phyloP scores from a whole-genome alignment of 2,888 invertebrate genomes.

The Hirtodrosophila confusa region DNA sequence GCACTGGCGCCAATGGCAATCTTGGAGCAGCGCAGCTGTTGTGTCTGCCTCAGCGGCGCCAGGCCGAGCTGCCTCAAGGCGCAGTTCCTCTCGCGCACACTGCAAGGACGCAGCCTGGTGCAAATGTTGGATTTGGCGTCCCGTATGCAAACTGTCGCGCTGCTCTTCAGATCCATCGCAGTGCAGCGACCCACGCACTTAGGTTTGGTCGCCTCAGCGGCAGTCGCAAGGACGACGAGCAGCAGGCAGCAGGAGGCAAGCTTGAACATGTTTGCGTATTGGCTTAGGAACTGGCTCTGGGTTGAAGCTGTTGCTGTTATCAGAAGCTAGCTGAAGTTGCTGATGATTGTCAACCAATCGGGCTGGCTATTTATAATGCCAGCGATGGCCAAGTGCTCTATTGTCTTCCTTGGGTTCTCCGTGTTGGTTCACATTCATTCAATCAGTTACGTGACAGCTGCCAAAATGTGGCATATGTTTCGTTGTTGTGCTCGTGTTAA shows the following conservation, averaged over 20 bases:
- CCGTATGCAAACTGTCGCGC: constrained; percentile 49
- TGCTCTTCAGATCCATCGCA: constrained; percentile 30
- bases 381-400: neutral
- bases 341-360: constrained; percentile 24
- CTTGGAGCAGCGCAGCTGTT: constrained; percentile 31
- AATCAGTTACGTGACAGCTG: too few relatives aligned
- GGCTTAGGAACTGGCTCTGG: constrained; percentile 6
- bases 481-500: too few relatives aligned
- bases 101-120: constrained; percentile 59
- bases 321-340: constrained; percentile 23
- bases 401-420: constrained; percentile 1
- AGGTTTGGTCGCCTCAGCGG: constrained; percentile 24
- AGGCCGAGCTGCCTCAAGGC: constrained; percentile 20
- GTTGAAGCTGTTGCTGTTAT: constrained; percentile 16
- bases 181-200: constrained; percentile 49
- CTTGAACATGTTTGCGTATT: constrained; percentile 41
- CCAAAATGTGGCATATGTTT: too few relatives aligned
- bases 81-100: constrained; percentile 69
- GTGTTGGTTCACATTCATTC: too few relatives aligned
- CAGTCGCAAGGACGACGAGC: constrained; percentile 36
- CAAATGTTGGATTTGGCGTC: constrained; percentile 46
- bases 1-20: constrained; percentile 16
- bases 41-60: constrained; percentile 11
- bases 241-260: constrained; percentile 39
- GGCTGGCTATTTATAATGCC: constrained; percentile 33